Conservation (phyloP, 2,888 invertebrate genomes). For the Trichopoda pennipes region DNA sequence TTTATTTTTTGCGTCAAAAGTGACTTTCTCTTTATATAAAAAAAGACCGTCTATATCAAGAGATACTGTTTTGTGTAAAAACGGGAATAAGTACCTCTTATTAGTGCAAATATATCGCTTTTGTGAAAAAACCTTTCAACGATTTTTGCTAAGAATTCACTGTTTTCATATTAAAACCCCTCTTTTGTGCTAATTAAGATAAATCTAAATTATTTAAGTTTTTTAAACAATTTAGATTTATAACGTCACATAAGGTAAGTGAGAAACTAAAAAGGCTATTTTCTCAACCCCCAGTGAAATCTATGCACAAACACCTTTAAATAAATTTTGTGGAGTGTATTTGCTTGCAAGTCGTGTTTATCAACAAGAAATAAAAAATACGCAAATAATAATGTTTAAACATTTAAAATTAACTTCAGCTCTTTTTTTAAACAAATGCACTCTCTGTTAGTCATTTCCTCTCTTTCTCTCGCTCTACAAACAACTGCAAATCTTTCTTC, state of each 20-base stretch:
- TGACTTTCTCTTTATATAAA: not conserved
- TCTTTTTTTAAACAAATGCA: not conserved
- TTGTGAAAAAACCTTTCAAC: too few relatives aligned
- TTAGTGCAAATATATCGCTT: too few relatives aligned
- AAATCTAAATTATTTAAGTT: too few relatives aligned
- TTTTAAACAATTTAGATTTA: too few relatives aligned
- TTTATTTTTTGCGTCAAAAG: not conserved
- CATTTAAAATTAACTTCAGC: constrained; percentile 38
- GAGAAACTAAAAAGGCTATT: too few relatives aligned
- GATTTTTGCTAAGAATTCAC: too few relatives aligned
- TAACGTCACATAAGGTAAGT: too few relatives aligned
- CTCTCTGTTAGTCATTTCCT: not conserved
- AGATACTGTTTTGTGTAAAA: too few relatives aligned
- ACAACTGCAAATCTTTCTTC: not conserved
- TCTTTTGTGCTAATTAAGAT: too few relatives aligned
- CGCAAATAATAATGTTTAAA: constrained; percentile 49
- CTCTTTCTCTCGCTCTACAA: not conserved
- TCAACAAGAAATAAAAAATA: constrained; percentile 38
- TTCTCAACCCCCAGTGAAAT: too few relatives aligned
- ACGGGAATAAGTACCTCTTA: too few relatives aligned
- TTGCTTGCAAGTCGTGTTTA: constrained; percentile 55
- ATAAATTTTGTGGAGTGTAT: not conserved
- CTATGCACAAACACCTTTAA: not conserved
- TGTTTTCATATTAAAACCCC: too few relatives aligned
- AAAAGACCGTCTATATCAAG: not conserved